Evolutionary conservation across 2,888 invertebrate species (phyloP).

Genomic region (Atethmia centrago): DNA sequence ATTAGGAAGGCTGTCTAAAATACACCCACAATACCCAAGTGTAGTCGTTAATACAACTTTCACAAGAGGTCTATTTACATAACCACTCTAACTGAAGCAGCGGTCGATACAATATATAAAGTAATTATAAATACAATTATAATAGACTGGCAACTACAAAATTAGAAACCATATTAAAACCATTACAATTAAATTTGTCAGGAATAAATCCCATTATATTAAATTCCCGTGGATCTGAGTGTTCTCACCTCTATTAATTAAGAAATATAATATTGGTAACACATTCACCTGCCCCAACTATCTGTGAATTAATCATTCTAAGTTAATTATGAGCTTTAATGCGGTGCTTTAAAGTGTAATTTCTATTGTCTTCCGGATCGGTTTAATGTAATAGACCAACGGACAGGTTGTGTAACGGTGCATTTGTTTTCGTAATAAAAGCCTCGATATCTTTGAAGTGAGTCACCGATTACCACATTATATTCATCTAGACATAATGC

Average conservation of each 20-base stretch:
- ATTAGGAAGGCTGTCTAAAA: slow-evolving; percentile 33
- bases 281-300: slow-evolving; percentile 82
- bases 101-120: slow-evolving; percentile 55
- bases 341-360: slow-evolving; percentile 60
- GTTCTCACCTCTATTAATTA: slow-evolving; percentile 81
- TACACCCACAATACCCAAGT: slow-evolving; percentile 36
- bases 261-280: slow-evolving; percentile 80
- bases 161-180: slow-evolving; percentile 52
- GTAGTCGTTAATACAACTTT: slow-evolving; percentile 52
- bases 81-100: slow-evolving; percentile 53
- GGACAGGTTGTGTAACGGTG: slow-evolving; percentile 81
- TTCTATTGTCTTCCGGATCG: slow-evolving; percentile 56
- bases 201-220: slow-evolving; percentile 67
- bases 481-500: slow-evolving; percentile 86
- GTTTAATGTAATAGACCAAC: slow-evolving; percentile 70
- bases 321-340: slow-evolving; percentile 62
- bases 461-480: slow-evolving; percentile 86
- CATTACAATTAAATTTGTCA: slow-evolving; percentile 62
- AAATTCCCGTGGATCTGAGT: slow-evolving; percentile 71
- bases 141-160: slow-evolving; percentile 50
- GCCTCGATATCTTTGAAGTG: slow-evolving; percentile 80
- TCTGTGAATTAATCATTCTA: slow-evolving; percentile 16
- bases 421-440: slow-evolving; percentile 86
- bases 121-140: slow-evolving; percentile 37
- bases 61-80: slow-evolving; percentile 55